phyloP scores from a whole-genome alignment of 2,797 vertebrate genomes.

The Pygocentrus nattereri region DNA sequence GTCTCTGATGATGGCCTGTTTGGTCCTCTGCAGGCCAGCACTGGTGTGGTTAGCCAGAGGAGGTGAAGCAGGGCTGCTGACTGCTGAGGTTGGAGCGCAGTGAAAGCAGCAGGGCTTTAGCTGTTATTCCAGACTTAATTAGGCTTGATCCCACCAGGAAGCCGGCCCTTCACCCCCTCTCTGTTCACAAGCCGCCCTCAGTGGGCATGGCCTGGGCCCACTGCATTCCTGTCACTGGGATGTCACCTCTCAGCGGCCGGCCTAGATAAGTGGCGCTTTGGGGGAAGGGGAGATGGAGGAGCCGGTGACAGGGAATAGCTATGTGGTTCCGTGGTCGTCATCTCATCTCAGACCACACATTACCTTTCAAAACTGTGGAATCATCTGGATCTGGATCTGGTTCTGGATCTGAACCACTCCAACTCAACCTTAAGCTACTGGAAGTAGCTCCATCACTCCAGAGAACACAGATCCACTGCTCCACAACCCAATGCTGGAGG shows the following conservation, averaged over 20 bases:
- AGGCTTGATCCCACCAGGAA: conserved; percentile 57
- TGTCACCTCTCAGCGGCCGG: conserved; percentile 41
- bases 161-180: conserved; percentile 29
- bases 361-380: background rate
- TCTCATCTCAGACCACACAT: background rate
- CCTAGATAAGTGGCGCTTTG: conserved; percentile 15
- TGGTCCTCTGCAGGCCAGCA: conserved; percentile 7
- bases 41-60: conserved; percentile 15
- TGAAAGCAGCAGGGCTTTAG: conserved; percentile 51
- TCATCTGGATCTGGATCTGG: no score
- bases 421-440: no score
- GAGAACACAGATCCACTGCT: no score
- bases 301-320: background rate
- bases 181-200: conserved; percentile 36
- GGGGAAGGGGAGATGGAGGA: conserved; percentile 21
- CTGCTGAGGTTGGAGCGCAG: conserved; percentile 46
- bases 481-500: no score
- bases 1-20: background rate
- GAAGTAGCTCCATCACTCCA: no score
- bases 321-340: background rate
- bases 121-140: conserved; percentile 61
- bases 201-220: background rate
- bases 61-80: conserved; percentile 40
- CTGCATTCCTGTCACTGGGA: conserved; percentile 51
- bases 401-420: no score